phyloP scores from a whole-genome alignment of 1,140 invertebrate genomes.

The Ptiloglossa arizonensis region DNA sequence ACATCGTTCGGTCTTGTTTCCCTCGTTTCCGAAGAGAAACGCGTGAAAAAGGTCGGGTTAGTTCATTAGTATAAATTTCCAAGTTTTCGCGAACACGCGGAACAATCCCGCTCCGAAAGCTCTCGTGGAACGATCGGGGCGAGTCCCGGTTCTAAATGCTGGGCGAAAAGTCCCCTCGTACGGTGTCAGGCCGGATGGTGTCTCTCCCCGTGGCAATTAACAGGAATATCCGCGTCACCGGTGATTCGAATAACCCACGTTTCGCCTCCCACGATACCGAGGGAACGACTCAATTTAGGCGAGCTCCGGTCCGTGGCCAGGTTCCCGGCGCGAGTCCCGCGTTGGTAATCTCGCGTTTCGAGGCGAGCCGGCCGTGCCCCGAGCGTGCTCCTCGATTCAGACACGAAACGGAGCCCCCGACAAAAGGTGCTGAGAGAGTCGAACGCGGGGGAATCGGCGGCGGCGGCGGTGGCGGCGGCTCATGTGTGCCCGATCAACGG shows the following conservation, averaged over 20 bases:
- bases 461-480: too few species aligned
- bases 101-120: too few species aligned
- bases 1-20: too few species aligned
- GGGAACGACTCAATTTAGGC: background rate
- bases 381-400: conserved; percentile 1
- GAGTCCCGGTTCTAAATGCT: too few species aligned
- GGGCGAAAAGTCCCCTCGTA: too few species aligned
- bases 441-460: conserved; percentile 22
- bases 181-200: background rate
- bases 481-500: conserved; percentile 59
- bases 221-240: background rate
- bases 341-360: conserved; percentile 10
- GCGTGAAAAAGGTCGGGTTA: too few species aligned
- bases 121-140: too few species aligned
- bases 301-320: background rate
- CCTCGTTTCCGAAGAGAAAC: too few species aligned
- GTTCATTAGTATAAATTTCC: too few species aligned
- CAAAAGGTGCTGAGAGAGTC: conserved; percentile 25
- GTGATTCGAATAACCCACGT: too few species aligned
- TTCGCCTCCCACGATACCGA: background rate
- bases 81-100: too few species aligned
- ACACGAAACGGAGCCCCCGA: conserved; percentile 8
- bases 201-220: background rate
- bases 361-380: background rate
- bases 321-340: conserved; percentile 1